These are phyloP conservation scores for Adelognathus sp. DNA, from an alignment of 2,888 invertebrate genomes.

Conservation along the genomic window DNA sequence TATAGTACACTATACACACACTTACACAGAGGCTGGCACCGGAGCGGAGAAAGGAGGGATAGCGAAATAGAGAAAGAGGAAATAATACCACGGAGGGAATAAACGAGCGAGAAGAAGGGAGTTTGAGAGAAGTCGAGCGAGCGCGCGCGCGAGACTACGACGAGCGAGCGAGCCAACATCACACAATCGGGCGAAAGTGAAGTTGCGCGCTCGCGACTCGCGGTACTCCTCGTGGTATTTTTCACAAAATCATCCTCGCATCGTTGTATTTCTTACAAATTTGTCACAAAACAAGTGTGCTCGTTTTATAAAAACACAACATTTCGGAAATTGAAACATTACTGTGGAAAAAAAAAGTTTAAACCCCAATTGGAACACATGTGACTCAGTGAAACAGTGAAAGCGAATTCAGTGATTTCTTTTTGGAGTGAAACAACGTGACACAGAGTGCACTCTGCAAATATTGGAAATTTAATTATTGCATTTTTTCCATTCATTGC, in stretches of 20 bases:
- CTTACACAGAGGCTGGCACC: neutral
- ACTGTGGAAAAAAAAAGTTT: no score
- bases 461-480: no score
- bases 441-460: no score
- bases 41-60: conserved; percentile 22
- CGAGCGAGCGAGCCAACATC: conserved; percentile 28
- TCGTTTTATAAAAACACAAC: neutral
- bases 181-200: conserved; percentile 63
- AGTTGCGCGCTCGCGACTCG: conserved; percentile 57
- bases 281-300: neutral
- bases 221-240: conserved; percentile 46
- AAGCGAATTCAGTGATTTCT: neutral
- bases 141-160: conserved; percentile 25
- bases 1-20: no score
- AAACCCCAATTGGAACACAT: no score
- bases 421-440: no score
- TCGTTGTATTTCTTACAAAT: conserved; percentile 2
- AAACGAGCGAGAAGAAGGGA: conserved; percentile 29
- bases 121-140: conserved; percentile 18
- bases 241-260: conserved; percentile 36
- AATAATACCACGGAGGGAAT: conserved; percentile 5
- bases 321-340: neutral
- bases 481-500: no score
- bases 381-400: neutral
- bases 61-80: conserved; percentile 29